A percentile compares a stretch with the other conserved stretches of the same genome.
phyloP scores from a whole-genome alignment of 2,797 vertebrate species.

The Thalassophryne amazonica region DNA sequence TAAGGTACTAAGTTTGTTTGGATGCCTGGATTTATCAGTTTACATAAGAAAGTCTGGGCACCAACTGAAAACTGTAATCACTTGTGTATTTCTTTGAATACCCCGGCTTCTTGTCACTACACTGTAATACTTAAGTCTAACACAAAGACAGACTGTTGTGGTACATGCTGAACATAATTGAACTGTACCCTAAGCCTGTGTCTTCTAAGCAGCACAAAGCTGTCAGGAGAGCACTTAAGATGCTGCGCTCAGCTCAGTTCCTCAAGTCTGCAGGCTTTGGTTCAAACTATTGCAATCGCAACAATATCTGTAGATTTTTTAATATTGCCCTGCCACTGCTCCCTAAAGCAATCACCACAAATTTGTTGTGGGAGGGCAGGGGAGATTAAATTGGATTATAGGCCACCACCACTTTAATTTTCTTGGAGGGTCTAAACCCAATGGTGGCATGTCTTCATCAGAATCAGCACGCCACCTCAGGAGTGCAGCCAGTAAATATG shows the following conservation, averaged over 20 bases:
- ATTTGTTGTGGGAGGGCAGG: conserved; percentile 40
- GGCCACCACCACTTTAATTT: conserved; percentile 81
- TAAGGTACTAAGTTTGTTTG: too few species aligned
- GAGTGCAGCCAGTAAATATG: conserved; percentile 40
- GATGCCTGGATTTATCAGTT: too few species aligned
- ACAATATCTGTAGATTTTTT: conserved; percentile 74
- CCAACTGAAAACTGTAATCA: too few species aligned
- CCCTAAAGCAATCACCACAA: conserved; percentile 75
- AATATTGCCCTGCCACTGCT: conserved; percentile 76
- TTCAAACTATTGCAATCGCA: conserved; percentile 61
- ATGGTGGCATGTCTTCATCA: conserved; percentile 65
- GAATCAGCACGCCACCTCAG: conserved; percentile 57
- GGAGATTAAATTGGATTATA: conserved; percentile 78
- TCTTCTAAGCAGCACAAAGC: conserved; percentile 70
- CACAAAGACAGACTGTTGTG: conserved; percentile 51
- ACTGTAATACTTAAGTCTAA: conserved; percentile 46
- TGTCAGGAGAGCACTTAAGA: conserved; percentile 79
- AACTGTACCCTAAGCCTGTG: conserved; percentile 64
- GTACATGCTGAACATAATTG: conserved; percentile 59
- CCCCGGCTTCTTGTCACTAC: too few species aligned
- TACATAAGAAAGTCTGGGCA: too few species aligned
- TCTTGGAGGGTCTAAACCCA: conserved; percentile 62
- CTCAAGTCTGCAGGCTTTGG: conserved; percentile 64
- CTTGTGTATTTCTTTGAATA: too few species aligned
- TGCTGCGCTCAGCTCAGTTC: conserved; percentile 41